A percentile compares a stretch with the other conserved stretches of the same genome.
Conservation (phyloP, 2,888 invertebrate species). For the Ormyrus thymus region DNA sequence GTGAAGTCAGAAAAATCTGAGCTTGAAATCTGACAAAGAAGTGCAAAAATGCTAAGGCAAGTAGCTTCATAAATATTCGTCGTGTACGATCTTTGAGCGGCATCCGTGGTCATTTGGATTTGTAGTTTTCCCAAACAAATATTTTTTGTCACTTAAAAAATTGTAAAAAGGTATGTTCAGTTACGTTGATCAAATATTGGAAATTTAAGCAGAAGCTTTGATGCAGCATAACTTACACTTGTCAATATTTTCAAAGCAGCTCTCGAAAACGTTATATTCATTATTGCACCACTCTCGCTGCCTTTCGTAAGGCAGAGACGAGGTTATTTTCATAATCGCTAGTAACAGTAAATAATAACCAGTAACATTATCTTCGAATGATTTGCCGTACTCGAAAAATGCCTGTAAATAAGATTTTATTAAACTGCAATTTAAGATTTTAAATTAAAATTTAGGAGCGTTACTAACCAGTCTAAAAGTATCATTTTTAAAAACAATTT, state of each 20-base stretch:
- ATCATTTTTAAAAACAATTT: constrained; percentile 57
- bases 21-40: constrained; percentile 61
- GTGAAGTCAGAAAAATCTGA: constrained; percentile 63
- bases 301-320: constrained; percentile 57
- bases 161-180: not conserved
- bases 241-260: constrained; percentile 61
- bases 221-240: constrained; percentile 56
- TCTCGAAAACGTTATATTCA: constrained; percentile 61
- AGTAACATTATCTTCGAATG: constrained; percentile 55
- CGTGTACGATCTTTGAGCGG: constrained; percentile 54
- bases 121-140: constrained; percentile 60
- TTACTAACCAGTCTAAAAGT: constrained; percentile 57
- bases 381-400: constrained; percentile 62
- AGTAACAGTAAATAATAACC: constrained; percentile 66
- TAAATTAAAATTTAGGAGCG: too few relatives aligned
- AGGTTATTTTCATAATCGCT: constrained; percentile 63
- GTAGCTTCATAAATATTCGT: constrained; percentile 66
- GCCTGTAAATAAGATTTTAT: constrained; percentile 56
- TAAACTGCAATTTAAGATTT: not conserved
- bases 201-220: constrained; percentile 9
- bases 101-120: constrained; percentile 55
- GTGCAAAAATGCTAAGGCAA: constrained; percentile 61
- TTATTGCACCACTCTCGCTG: constrained; percentile 60
- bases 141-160: constrained; percentile 62
- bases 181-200: not conserved